Evolutionary conservation across 2,888 invertebrate genomes (phyloP).

Genomic region (Cetonia aurata): DNA sequence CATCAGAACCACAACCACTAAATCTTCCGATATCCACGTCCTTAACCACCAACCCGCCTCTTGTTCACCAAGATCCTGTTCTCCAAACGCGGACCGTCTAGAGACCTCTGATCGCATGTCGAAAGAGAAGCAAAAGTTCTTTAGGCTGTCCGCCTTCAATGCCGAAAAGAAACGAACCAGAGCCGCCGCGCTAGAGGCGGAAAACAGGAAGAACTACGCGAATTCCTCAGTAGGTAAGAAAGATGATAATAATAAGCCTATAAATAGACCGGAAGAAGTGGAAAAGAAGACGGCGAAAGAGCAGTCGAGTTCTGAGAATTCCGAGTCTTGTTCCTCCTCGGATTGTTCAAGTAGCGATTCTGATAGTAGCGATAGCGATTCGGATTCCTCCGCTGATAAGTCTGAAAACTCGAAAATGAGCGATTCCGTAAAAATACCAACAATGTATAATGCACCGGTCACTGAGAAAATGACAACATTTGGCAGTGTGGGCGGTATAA

Average conservation of each 20-base stretch:
- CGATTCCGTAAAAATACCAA: conserved; percentile 51
- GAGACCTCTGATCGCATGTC: conserved; percentile 83
- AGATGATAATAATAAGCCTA: conserved; percentile 42
- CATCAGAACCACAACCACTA: conserved; percentile 56
- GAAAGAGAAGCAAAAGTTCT: conserved; percentile 90
- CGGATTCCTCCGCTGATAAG: conserved; percentile 59
- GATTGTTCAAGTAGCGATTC: conserved; percentile 53
- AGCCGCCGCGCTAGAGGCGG: conserved; percentile 39
- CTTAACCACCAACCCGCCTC: conserved; percentile 48
- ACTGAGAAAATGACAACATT: conserved; percentile 59
- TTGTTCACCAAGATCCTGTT: conserved; percentile 51
- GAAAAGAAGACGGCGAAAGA: conserved; percentile 42
- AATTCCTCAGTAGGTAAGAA: conserved; percentile 39
- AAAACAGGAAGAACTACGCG: conserved; percentile 22
- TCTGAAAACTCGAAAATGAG: conserved; percentile 53
- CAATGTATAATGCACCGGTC: conserved; percentile 49
- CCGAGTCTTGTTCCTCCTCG: conserved; percentile 53
- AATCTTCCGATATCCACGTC: conserved; percentile 46
- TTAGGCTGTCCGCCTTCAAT: conserved; percentile 84
- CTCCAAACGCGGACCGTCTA: conserved; percentile 63
- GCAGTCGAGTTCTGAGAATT: conserved; percentile 44
- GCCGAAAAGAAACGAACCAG: conserved; percentile 70
- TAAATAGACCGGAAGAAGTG: conserved; percentile 34
- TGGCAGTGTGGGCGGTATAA: conserved; percentile 62
- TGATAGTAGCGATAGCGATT: conserved; percentile 51